phyloP scores from a whole-genome alignment of 2,797 vertebrate species.

The Phoxinus dragarum region DNA sequence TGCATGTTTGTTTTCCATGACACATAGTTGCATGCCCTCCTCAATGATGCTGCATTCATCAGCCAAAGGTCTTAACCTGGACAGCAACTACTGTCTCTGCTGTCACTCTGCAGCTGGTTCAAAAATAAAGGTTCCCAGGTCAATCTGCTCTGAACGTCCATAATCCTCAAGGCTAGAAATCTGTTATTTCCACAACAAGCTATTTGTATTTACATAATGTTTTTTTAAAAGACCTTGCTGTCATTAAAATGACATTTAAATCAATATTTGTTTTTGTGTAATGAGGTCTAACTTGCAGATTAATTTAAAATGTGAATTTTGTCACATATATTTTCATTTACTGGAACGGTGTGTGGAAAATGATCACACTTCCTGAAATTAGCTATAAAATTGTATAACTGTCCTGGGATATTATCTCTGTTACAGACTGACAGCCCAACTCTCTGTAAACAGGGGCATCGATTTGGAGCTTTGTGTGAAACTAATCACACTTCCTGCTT shows the following conservation, averaged over 20 bases:
- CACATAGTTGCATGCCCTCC: slow-evolving; percentile 44
- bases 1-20: slow-evolving; percentile 43
- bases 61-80: slow-evolving; percentile 71
- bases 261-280: background rate
- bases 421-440: background rate
- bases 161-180: slow-evolving; percentile 24
- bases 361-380: background rate
- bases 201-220: no score
- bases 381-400: background rate
- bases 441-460: background rate
- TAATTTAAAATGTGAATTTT: background rate
- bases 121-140: slow-evolving; percentile 66
- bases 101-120: slow-evolving; percentile 68
- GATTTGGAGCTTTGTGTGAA: background rate
- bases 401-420: background rate
- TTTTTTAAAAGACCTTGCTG: background rate
- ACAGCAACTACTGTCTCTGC: slow-evolving; percentile 67
- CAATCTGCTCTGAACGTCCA: slow-evolving; percentile 53
- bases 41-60: slow-evolving; percentile 74
- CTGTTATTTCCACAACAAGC: background rate
- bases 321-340: background rate
- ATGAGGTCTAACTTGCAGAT: background rate
- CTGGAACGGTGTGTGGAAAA: background rate
- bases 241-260: background rate
- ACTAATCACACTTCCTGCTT: background rate